phyloP scores from a whole-genome alignment of 2,797 vertebrate genomes.

The Chiroxiphia lanceolata region DNA sequence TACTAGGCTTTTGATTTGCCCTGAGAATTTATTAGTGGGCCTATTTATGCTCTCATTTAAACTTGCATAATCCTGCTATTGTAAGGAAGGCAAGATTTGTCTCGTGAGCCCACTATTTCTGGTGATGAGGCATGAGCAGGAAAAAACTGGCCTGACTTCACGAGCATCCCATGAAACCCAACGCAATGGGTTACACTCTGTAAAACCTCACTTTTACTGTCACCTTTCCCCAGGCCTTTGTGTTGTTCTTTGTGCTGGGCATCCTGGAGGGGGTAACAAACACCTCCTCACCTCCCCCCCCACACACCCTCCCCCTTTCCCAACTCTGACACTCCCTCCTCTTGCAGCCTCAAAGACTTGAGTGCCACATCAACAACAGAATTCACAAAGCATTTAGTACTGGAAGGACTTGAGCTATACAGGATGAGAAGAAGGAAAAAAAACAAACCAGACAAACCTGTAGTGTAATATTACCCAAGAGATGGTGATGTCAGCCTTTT shows the following conservation, averaged over 20 bases:
- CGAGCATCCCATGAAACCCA: background rate
- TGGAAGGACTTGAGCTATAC: background rate
- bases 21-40: background rate
- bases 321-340: fast-evolving
- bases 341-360: background rate
- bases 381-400: background rate
- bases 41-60: background rate
- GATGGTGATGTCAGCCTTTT: background rate
- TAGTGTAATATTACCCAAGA: background rate
- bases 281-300: no score
- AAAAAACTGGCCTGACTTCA: background rate
- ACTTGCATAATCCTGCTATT: background rate
- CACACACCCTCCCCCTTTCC: no score
- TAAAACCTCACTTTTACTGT: background rate
- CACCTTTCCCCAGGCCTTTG: background rate
- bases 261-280: background rate
- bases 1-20: background rate
- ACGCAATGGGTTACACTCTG: background rate
- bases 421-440: background rate
- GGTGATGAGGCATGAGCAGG: background rate
- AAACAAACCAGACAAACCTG: background rate
- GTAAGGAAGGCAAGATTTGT: background rate
- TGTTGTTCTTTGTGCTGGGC: background rate
- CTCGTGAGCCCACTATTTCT: background rate
- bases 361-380: background rate